Evolutionary conservation across 2,888 invertebrate genomes (phyloP), one percentile per base, ranked within the genome.

Genomic region (Rhingia campestris): DNA sequence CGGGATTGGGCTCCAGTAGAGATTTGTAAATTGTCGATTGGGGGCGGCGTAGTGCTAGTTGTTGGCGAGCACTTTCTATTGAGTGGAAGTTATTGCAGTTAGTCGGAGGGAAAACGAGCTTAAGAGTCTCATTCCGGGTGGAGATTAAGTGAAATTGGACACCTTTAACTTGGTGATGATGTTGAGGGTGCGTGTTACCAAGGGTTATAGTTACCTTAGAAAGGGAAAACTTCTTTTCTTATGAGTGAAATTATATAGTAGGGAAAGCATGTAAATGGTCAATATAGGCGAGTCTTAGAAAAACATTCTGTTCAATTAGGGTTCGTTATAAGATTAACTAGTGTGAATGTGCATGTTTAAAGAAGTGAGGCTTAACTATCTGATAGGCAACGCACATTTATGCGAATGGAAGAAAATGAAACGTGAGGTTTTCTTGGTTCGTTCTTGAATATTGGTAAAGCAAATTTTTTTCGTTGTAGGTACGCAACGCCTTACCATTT

Each of bases 1-100:
- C 72, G 12, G 41, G 30, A 22, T 10, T 14, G 14, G 49, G 49
- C 22, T 49, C 39, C 12, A 66, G 33, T 22, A 54, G 22, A 3
- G 45, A 59, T 66, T 74, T 77, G 43, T 22, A 47, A 67, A 67
- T 45, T 64, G 37, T 14, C 51, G 10, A 70, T 22, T 22, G 47
- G 30, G 45, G 61, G 63, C 64, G 53, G 14, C 45, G 59, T 59
- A 72, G 51, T 53, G 45, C 45, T 54, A 41, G 51, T 64, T 14
- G 66, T 56, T 64, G 76, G 41, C 54, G 22, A 75, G 53, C 49
- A 69, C 64, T 66, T 61, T 70, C 80, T 84, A 84, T 84, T 84
- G 80, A 84, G 74, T 84, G 84, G 84, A 84, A 84, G 80, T 75
- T 80, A 84, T 80, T 80, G 80, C 74, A 74, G 59, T 43, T 49